These are phyloP conservation scores for Coptodon rendalli DNA, from an alignment of 2,113 vertebrate species.

Conservation along the genomic window DNA sequence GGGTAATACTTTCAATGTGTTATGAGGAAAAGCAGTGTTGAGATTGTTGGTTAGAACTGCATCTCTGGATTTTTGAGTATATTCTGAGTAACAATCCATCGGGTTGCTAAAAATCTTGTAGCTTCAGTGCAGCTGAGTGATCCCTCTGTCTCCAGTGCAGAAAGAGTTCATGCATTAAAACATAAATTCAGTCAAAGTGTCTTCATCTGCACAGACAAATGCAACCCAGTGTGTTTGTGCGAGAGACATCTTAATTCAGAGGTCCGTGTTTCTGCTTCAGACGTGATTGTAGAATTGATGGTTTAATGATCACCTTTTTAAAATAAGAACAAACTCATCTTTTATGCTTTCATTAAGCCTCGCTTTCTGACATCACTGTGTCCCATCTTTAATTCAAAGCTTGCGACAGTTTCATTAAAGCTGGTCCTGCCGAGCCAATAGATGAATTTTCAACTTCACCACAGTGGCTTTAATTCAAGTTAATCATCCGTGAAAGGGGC, in stretches of 20 bases:
- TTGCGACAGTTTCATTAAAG: neutral
- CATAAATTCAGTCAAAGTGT: conserved; percentile 53
- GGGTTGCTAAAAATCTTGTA: neutral
- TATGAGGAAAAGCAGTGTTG: neutral
- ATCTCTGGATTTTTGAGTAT: neutral
- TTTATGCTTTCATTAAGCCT: neutral
- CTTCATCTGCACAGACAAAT: neutral
- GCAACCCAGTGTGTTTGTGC: neutral
- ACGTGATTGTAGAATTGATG: neutral
- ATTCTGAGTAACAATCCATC: neutral
- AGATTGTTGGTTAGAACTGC: neutral
- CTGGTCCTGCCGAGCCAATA: neutral
- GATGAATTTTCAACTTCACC: neutral
- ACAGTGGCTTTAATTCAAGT: neutral
- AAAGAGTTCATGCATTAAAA: conserved; percentile 45
- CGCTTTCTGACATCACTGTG: neutral
- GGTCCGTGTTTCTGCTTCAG: neutral
- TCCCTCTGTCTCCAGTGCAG: neutral
- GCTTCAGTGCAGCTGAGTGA: neutral
- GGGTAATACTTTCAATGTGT: neutral
- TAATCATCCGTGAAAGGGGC: neutral
- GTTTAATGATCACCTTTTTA: neutral
- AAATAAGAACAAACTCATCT: neutral
- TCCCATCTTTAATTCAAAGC: conserved; percentile 1
- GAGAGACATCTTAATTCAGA: neutral